These are phyloP conservation scores for Pararge aegeria DNA, from an alignment of 1,140 invertebrate genomes.

Conservation along the genomic window DNA sequence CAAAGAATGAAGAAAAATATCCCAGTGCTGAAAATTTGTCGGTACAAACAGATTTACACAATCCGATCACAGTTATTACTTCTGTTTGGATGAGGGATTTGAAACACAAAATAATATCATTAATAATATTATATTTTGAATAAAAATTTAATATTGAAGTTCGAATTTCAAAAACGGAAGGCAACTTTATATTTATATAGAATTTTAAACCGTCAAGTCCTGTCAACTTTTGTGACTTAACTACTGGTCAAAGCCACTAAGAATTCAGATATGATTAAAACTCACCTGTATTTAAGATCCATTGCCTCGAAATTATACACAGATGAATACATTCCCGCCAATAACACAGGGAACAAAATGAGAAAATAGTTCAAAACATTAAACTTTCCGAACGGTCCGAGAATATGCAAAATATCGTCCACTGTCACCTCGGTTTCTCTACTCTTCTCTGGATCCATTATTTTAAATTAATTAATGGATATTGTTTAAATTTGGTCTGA, in stretches of 20 bases:
- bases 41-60: too few relatives aligned
- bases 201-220: not conserved
- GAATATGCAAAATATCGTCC: conserved; percentile 62
- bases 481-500: not conserved
- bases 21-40: too few relatives aligned
- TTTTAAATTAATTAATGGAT: conserved; percentile 7
- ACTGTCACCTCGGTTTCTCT: conserved; percentile 55
- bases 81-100: too few relatives aligned
- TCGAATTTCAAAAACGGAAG: too few relatives aligned
- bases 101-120: too few relatives aligned
- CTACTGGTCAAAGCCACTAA: too few relatives aligned
- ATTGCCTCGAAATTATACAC: conserved; percentile 71
- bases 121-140: too few relatives aligned
- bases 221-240: too few relatives aligned
- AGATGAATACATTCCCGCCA: conserved; percentile 69
- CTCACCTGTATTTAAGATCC: conserved; percentile 69
- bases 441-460: conserved; percentile 66
- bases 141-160: too few relatives aligned
- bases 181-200: too few relatives aligned
- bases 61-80: too few relatives aligned
- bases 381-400: conserved; percentile 65
- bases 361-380: conserved; percentile 61
- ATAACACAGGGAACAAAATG: conserved; percentile 63
- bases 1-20: too few relatives aligned
- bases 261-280: not conserved